Percentiles rank a stretch among this genome's conserved stretches.
phyloP scores from a whole-genome alignment of 64 coral and sea anemone genomes.

The Montipora efflorescens region DNA sequence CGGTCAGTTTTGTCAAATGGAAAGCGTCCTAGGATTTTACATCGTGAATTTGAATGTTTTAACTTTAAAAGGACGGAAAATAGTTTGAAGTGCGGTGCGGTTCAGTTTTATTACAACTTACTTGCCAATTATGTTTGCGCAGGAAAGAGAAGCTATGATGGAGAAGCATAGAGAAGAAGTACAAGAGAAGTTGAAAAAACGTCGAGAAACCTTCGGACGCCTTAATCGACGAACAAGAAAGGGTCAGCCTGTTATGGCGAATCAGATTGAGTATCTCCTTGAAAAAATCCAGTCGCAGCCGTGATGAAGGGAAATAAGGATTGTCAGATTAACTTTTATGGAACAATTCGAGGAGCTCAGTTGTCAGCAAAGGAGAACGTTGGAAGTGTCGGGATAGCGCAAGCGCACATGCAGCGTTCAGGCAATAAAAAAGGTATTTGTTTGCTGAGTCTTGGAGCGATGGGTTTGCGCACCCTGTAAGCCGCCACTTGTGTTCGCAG shows the following conservation, averaged over 20 bases:
- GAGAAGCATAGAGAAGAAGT: slow-evolving; percentile 70
- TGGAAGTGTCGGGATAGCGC: background rate
- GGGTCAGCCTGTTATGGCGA: slow-evolving; percentile 87
- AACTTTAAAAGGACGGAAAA: too few species aligned
- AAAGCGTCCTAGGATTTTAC: too few species aligned
- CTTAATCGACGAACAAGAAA: slow-evolving; percentile 64
- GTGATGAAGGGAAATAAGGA: background rate
- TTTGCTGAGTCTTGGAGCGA: too few species aligned
- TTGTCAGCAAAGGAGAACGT: background rate
- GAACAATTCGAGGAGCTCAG: background rate
- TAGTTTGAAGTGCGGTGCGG: too few species aligned
- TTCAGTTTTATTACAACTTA: background rate
- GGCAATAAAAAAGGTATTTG: too few species aligned
- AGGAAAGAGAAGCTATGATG: slow-evolving; percentile 76
- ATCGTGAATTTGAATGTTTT: too few species aligned
- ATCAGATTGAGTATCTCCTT: slow-evolving; percentile 78
- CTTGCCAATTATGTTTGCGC: background rate
- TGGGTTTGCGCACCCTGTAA: too few species aligned
- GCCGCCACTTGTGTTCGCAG: too few species aligned
- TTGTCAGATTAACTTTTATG: background rate
- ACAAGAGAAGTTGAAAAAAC: slow-evolving; percentile 67
- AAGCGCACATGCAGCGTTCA: background rate
- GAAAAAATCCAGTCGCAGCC: slow-evolving; percentile 71
- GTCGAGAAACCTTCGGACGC: slow-evolving; percentile 68
- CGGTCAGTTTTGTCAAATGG: too few species aligned